Conservation (phyloP, 2,888 invertebrate genomes). For the Asteroscopus sphinx region DNA sequence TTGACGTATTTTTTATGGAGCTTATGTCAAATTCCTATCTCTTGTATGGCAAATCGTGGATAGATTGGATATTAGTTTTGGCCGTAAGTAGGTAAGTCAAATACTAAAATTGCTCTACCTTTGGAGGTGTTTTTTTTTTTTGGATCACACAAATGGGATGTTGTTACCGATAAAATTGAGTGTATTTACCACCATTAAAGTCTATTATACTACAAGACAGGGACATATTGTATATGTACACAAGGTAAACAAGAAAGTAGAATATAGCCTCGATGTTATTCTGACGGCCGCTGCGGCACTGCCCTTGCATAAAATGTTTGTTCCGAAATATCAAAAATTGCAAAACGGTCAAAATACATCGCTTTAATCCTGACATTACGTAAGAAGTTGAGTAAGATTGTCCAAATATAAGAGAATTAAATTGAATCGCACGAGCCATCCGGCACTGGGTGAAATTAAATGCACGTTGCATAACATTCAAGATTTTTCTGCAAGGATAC, state of each 20-base stretch:
- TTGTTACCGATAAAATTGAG: no score
- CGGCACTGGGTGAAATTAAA: constrained; percentile 74
- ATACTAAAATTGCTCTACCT: no score
- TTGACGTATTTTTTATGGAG: no score
- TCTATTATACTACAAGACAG: no score
- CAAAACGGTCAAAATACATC: constrained; percentile 78
- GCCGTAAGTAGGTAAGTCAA: no score
- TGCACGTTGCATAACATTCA: constrained; percentile 71
- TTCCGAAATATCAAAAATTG: constrained; percentile 82
- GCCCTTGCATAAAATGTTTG: constrained; percentile 71
- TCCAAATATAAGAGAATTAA: constrained; percentile 79
- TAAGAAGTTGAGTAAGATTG: constrained; percentile 83
- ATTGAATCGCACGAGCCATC: constrained; percentile 71
- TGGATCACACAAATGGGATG: no score
- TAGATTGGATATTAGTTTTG: no score
- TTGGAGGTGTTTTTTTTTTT: no score
- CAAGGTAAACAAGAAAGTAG: constrained; percentile 74
- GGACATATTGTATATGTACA: no score
- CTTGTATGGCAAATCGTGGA: no score
- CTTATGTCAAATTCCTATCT: no score
- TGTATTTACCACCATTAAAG: no score
- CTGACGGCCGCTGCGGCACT: constrained; percentile 57
- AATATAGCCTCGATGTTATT: constrained; percentile 66
- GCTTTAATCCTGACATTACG: constrained; percentile 84
- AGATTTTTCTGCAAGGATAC: constrained; percentile 73